Evolutionary conservation across 1,140 invertebrate species (phyloP).

Genomic region (Drosophila ogumai): DNA sequence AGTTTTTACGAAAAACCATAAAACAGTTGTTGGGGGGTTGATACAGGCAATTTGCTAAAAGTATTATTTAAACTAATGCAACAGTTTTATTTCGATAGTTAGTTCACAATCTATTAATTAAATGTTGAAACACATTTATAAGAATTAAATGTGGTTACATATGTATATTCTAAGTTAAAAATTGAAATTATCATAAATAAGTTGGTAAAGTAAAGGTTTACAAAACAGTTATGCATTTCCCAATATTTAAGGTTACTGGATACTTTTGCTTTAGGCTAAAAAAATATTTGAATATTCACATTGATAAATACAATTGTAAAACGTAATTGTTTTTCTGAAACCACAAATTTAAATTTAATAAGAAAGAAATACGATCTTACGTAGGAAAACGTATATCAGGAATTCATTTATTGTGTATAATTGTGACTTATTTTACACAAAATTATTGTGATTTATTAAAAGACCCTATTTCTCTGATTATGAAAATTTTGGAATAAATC

Average conservation of each 20-base stretch:
- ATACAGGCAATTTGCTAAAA: neutral
- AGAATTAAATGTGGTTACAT: neutral
- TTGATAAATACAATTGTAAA: neutral
- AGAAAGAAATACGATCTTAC: neutral
- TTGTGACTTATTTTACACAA: too few species aligned
- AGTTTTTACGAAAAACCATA: too few species aligned
- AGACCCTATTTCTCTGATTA: neutral
- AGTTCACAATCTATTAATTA: neutral
- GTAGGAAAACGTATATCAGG: neutral
- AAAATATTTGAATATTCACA: too few species aligned
- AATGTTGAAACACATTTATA: too few species aligned
- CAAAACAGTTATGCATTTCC: neutral
- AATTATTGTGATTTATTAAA: too few species aligned
- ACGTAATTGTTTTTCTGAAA: neutral
- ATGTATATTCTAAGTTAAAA: too few species aligned
- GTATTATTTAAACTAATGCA: neutral
- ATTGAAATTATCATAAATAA: neutral
- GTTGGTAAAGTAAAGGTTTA: neutral
- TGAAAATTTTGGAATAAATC: neutral
- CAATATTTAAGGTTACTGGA: neutral
- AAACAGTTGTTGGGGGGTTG: too few species aligned
- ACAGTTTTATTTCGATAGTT: too few species aligned
- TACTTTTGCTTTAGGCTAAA: neutral
- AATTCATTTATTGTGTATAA: too few species aligned
- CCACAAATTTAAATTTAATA: neutral